phyloP scores from a whole-genome alignment of 2,797 vertebrate species.

The Moxostoma hubbsi region DNA sequence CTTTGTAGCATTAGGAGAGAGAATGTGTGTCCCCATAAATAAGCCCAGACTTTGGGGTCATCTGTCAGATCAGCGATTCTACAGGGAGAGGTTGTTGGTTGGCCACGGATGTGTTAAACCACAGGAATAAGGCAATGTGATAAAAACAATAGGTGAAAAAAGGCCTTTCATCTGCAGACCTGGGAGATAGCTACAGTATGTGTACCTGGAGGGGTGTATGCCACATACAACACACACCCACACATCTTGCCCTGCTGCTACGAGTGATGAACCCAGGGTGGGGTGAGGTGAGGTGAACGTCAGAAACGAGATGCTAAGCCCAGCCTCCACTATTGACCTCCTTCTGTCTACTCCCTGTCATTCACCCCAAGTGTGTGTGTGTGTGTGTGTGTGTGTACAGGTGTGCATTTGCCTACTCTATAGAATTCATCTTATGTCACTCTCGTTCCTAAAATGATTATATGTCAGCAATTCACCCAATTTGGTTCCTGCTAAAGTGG shows the following conservation, averaged over 20 bases:
- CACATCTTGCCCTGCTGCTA: constrained; percentile 71
- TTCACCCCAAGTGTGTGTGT: constrained; percentile 40
- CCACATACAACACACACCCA: constrained; percentile 35
- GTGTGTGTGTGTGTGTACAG: constrained; percentile 41
- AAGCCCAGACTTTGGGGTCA: constrained; percentile 69
- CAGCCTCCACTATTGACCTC: constrained; percentile 74
- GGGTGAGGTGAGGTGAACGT: constrained; percentile 67
- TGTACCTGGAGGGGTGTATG: constrained; percentile 68
- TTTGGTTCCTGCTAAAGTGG: constrained; percentile 77
- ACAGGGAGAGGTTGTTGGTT: constrained; percentile 70
- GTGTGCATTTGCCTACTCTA: constrained; percentile 43
- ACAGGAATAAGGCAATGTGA: constrained; percentile 58
- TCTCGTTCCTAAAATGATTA: constrained; percentile 78
- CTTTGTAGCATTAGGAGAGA: constrained; percentile 56
- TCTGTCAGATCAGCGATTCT: constrained; percentile 68
- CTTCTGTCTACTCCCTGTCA: constrained; percentile 73
- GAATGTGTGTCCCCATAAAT: constrained; percentile 67
- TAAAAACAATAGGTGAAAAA: constrained; percentile 59
- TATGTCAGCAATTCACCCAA: constrained; percentile 78
- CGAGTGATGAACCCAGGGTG: constrained; percentile 74
- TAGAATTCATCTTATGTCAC: constrained; percentile 63
- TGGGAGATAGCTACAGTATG: constrained; percentile 17
- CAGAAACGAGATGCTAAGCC: constrained; percentile 68
- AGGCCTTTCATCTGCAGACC: constrained; percentile 37
- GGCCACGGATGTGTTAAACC: constrained; percentile 65